Evolutionary conservation across 2,888 invertebrate genomes (phyloP), one percentile per base, ranked within the genome.

Genomic region (Drosophila stalkeri): DNA sequence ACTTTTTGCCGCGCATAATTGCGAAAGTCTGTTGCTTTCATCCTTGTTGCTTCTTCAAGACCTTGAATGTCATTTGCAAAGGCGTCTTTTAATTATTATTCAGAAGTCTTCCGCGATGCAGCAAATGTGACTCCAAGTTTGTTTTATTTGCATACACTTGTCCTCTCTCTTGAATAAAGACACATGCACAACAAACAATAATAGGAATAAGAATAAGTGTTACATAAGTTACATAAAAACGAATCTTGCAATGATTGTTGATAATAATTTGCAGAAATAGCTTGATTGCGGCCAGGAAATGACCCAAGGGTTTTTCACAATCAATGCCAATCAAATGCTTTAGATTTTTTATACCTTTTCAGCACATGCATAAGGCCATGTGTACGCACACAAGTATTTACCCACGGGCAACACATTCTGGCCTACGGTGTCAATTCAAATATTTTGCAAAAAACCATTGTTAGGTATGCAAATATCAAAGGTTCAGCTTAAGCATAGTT

Each of bases 231-330:
- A n/a, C n/a, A n/a, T n/a, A n/a, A n/a, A n/a, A n/a, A n/a, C n/a
- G n/a, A n/a, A 33, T 27, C 23, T 44, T 12, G 27, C 62, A 63
- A 80, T 65, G 76, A 78, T 78, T 78, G 77, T 64, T 72, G 77
- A 66, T 75, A 77, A 81, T 80, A 76, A 82, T 70, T 64, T 64
- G 77, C 55, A 57, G 55, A 73, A 73, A 52, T 66, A 57, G 66
- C 82, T 81, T 82, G 82, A 82, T 82, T 82, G 84, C 84, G 72
- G 68, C 65, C 79, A 82, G 82, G 84, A 82, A 83, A 69, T 72
- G 81, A 70, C 81, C 79, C 61, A 74, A 72, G 78, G 79, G 68
- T 44, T 69, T 70, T 62, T 57, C 65, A 67, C 82, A 82, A 82
- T 82, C 82, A 83, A 77, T 71, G 74, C 64, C 80, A 80, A 82